Conservation (phyloP, 2,888 invertebrate genomes). For the Parthenolecanium corni region DNA sequence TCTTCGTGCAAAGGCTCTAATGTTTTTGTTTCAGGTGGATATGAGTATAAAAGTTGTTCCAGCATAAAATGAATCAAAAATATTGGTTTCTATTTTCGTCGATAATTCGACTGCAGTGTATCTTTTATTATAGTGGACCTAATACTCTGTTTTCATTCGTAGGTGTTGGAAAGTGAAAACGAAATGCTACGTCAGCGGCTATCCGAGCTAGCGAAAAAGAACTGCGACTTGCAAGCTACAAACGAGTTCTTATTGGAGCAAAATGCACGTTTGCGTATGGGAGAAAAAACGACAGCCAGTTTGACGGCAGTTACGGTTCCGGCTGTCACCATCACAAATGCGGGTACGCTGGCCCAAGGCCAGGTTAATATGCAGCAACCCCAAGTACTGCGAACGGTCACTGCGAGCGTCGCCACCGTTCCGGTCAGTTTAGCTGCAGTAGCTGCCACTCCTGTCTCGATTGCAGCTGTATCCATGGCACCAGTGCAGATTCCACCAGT, state of each 20-base stretch:
- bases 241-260: conserved; percentile 68
- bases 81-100: too few relatives aligned
- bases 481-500: conserved; percentile 44
- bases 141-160: too few relatives aligned
- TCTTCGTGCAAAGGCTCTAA: too few relatives aligned
- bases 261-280: conserved; percentile 57
- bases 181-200: conserved; percentile 52
- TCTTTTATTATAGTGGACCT: too few relatives aligned
- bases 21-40: too few relatives aligned
- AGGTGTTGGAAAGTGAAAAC: conserved; percentile 54
- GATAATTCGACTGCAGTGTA: too few relatives aligned
- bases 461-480: conserved; percentile 46
- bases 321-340: conserved; percentile 48
- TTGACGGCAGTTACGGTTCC: conserved; percentile 48
- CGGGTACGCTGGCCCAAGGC: conserved; percentile 38
- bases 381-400: conserved; percentile 46
- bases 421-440: conserved; percentile 51
- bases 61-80: too few relatives aligned
- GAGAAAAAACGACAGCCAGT: conserved; percentile 44
- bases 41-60: too few relatives aligned
- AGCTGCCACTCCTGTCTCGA: conserved; percentile 47
- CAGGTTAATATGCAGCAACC: conserved; percentile 40
- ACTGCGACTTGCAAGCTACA: conserved; percentile 55
- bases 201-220: conserved; percentile 57
- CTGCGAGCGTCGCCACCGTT: conserved; percentile 49